A percentile compares a stretch with the other conserved stretches of the same genome.
Conservation (phyloP, 2,888 invertebrate genomes). For the Drosophila picticornis region DNA sequence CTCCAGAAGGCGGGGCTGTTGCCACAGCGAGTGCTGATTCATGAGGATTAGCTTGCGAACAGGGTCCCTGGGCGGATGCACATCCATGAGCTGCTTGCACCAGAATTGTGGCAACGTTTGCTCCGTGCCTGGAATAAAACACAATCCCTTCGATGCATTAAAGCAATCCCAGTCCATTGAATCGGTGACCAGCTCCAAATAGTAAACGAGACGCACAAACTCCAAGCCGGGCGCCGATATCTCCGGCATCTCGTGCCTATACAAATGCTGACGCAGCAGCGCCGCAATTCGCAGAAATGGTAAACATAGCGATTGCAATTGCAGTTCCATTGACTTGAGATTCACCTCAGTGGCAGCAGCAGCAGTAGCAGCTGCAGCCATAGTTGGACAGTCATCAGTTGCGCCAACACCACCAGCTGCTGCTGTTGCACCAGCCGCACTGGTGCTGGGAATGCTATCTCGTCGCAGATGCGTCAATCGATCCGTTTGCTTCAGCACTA, state of each 20-base stretch:
- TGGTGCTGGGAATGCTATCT: constrained; percentile 78
- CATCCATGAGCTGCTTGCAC: constrained; percentile 89
- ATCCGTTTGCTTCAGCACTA: constrained; percentile 83
- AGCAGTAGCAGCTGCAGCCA: constrained; percentile 1
- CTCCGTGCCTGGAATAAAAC: constrained; percentile 87
- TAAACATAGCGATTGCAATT: constrained; percentile 92
- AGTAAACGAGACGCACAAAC: constrained; percentile 91
- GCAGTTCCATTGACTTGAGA: constrained; percentile 84
- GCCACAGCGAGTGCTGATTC: constrained; percentile 92
- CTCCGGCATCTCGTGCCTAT: constrained; percentile 91
- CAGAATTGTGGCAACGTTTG: constrained; percentile 88
- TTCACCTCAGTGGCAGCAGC: constrained; percentile 72
- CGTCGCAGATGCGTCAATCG: constrained; percentile 82
- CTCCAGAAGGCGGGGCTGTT: constrained; percentile 92
- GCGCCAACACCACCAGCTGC: constrained; percentile 20
- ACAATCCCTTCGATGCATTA: constrained; percentile 88
- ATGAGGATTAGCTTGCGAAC: constrained; percentile 88
- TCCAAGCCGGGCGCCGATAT: constrained; percentile 89
- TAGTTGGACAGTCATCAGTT: constrained; percentile 1
- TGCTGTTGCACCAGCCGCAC: constrained; percentile 23
- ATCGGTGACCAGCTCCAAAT: constrained; percentile 90
- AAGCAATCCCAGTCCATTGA: constrained; percentile 89
- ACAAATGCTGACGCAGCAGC: constrained; percentile 92
- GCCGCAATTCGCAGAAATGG: constrained; percentile 94
- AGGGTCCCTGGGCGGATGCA: constrained; percentile 84